Base-by-base conservation (phyloP, 2,113 vertebrate genomes). In the Seriola quinqueradiata region DNA sequence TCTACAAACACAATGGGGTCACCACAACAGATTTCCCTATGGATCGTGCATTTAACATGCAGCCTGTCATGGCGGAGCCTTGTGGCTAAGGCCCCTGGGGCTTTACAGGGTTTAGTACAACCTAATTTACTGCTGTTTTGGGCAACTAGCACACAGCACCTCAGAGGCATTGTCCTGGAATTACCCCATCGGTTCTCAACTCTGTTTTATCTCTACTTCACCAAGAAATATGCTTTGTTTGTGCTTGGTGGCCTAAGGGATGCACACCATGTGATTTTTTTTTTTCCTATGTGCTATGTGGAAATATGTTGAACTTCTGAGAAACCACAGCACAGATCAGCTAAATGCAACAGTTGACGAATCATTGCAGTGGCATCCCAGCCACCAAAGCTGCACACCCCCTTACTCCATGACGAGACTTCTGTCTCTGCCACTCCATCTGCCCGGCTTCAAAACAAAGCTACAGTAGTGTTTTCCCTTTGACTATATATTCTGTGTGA, bases 291-390 rank as follows among this genome's bases (percentile, higher is more conserved):
- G 4, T 32, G 36, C 59, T 60, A 19, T n/a, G 14, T 69, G 57
- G 23, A 84, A 75, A 71, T 64, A 64, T 60, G 74, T 59, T 21
- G 52, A 77, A 58, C 34, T 60, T 80, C 40, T 78, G 76, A 70
- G 48, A 17, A 57, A 73, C 46, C 38, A 71, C 59, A 60, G 59
- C 25, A 65, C 21, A 63, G 11, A 74, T 79, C 68, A 69, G 52
- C 54, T 60, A 71, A 65, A 52, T 65, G 75, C 78, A 72, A 60
- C 57, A 70, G 28, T 71, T 77, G 66, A 80, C 16, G 7, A 80
- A 75, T 84, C 2, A 13, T 21, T 57, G 69, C 57, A 67, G 69
- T 25, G 8, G 16, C 3, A 54, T 59, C 21, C 23, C 36, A 32
- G 63, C 65, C 42, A 60, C 65, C 19, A 16, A 38, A 57, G 52